phyloP scores from a whole-genome alignment of 2,888 invertebrate genomes.

The Lamellibrachia satsuma region DNA sequence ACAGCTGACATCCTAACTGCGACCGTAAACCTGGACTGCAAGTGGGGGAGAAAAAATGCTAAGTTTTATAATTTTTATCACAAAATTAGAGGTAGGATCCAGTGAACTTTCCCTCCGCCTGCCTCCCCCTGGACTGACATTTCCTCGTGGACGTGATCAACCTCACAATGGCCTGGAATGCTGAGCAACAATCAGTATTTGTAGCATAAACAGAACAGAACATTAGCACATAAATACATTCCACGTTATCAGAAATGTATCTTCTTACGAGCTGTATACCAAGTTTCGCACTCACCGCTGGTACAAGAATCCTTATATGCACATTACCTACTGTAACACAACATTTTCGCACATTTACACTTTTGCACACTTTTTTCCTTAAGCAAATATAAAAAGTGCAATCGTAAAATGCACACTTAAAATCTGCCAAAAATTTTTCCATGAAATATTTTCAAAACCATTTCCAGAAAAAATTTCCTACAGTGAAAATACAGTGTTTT shows the following conservation, averaged over 20 bases:
- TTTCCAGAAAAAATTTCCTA: background rate
- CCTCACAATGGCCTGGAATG: background rate
- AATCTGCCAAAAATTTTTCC: background rate
- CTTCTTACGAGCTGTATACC: background rate
- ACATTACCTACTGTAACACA: background rate
- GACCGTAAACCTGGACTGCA: too few species aligned
- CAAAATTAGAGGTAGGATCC: background rate
- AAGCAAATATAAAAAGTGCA: background rate
- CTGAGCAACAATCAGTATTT: conserved; percentile 5
- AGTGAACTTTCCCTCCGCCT: background rate
- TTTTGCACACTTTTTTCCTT: background rate
- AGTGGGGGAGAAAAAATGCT: background rate
- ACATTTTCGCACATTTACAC: background rate
- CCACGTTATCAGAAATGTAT: background rate
- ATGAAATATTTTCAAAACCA: background rate
- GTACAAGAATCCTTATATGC: background rate
- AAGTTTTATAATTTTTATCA: background rate
- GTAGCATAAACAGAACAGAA: background rate
- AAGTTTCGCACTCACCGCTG: background rate
- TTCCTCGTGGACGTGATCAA: background rate
- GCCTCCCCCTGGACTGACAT: too few species aligned
- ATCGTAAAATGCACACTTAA: background rate
- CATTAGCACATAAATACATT: background rate
- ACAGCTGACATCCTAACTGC: too few species aligned
- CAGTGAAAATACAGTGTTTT: background rate